Evolutionary conservation across 2,797 vertebrate species (phyloP), one percentile per base, ranked within the genome.

Genomic region (Loris lydekkerianus): DNA sequence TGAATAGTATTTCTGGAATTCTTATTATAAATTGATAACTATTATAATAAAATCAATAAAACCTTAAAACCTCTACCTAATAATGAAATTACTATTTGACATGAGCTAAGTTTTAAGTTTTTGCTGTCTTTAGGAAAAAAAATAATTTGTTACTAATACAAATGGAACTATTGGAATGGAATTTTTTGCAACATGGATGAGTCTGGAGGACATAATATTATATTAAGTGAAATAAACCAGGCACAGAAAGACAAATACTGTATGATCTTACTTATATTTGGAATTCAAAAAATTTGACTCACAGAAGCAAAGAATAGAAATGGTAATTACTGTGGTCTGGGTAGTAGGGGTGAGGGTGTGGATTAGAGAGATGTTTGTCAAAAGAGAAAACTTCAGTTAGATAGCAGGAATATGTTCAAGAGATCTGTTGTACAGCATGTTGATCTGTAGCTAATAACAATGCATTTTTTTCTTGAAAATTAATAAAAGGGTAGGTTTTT

Each of bases 81-180:
- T 88, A 92, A 18, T 63, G 89, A 81, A 80, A 85, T 86, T 88
- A 77, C 77, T 60, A 89, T 87, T 87, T 96, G 21, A 93, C 82
- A 25, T 67, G 34, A 95, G 43, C 69, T 89, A 58, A 85, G 17
- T 83, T 88, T 81, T 94, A 73, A 95, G 61, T 83, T 75, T 93
- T 17, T 78, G 82, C 53, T 92, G n/a, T 80, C n/a, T 83, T 94
- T 37, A 93, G 81, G 61, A 84, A 77, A 72, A 65, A 65, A 78
- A 73, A 90, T 23, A 5, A 10, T 65, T 85, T 82, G 2, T 85
- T 94, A 65, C 29, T 96, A 63, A 63, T 63, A 94, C 53, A 94
- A 93, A 58, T 37, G 75, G 43, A 6, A 95, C 29, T 63, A 15
- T 70, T 91, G 46, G 58, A 70, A 73, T 81, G 61, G 85, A 91